Base-by-base conservation (phyloP, 2,113 vertebrate genomes). In the Oplegnathus fasciatus region DNA sequence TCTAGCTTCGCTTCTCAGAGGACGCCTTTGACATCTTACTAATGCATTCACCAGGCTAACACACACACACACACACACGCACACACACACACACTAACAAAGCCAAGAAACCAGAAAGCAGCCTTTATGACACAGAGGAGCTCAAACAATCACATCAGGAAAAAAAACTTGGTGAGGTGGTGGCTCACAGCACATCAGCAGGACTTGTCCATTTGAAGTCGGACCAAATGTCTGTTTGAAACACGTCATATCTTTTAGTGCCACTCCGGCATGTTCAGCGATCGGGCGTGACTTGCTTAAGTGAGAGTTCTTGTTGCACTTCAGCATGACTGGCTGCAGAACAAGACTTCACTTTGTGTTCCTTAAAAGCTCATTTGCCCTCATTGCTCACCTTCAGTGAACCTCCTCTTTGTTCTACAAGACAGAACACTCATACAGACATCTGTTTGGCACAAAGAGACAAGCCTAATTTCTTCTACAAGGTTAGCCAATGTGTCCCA, bases 1-100 rank as follows among this genome's bases (percentile, higher is more conserved):
- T 90, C 86, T 82, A 79, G 85, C 85, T 86, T 73, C 4, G 32
- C 80, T 86, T 91, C 88, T 92, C 86, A 90, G 89, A 91, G 90
- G 88, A 88, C 32, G 80, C 88, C 89, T 94, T 90, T 91, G 88
- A 91, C 92, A 91, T 91, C 89, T 83, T 80, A 82, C 89, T 90
- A 85, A 94, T 90, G 84, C 86, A 91, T 93, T 91, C 92, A 91
- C 52, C 18, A 77, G 67, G 34, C 77, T 50, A 11, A 20, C 68
- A 26, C 80, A 61, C 80, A 40, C 74, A 17, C 64, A 24, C 80
- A 40, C 85, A 64, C 85, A 64, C 34, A 34, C 80, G 72, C 71
- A 81, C 79, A 79, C 78, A 77, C 72, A 50, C 24, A 62, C 44
- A 73, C 44, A 48, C 57, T n/a, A 18, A 65, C 73, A 78, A 75